Percentiles rank a stretch among this genome's conserved stretches.
phyloP scores from a whole-genome alignment of 2,888 invertebrate species.

The Venusia cambrica region DNA sequence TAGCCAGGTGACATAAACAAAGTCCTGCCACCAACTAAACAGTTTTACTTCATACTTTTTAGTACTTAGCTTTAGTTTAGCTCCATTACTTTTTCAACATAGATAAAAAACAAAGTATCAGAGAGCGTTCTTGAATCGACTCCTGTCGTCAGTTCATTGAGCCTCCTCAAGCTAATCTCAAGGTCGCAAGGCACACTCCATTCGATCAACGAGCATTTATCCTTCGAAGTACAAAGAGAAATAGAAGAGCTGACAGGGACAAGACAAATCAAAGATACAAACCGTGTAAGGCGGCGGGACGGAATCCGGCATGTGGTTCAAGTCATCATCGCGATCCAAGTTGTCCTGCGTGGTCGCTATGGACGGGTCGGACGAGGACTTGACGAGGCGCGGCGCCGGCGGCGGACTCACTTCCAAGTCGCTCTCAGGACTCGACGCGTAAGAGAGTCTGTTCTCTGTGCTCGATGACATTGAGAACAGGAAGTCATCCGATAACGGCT shows the following conservation, averaged over 20 bases:
- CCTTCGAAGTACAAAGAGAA: no score
- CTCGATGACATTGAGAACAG: conserved; percentile 97
- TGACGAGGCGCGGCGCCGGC: conserved; percentile 88
- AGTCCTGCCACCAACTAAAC: no score
- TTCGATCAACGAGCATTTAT: no score
- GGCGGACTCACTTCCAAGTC: conserved; percentile 90
- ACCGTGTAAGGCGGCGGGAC: conserved; percentile 94
- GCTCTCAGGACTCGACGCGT: conserved; percentile 97
- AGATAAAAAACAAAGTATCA: no score
- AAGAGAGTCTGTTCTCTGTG: conserved; percentile 90
- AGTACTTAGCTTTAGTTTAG: no score
- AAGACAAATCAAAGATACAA: conserved; percentile 53
- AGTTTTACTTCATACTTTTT: no score
- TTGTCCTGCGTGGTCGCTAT: conserved; percentile 96
- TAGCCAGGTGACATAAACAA: no score
- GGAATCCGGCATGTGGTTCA: conserved; percentile 81
- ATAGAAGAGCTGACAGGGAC: not conserved
- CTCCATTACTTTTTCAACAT: no score
- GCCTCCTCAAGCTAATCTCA: no score
- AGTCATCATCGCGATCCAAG: conserved; percentile 83
- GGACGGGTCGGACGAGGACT: conserved; percentile 96
- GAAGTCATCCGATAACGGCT: conserved; percentile 98
- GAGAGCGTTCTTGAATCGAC: no score
- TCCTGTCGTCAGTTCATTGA: no score
- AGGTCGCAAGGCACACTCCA: no score